These are phyloP conservation scores for Felis chaus DNA, from an alignment of 2,113 vertebrate genomes.

Conservation along the genomic window DNA sequence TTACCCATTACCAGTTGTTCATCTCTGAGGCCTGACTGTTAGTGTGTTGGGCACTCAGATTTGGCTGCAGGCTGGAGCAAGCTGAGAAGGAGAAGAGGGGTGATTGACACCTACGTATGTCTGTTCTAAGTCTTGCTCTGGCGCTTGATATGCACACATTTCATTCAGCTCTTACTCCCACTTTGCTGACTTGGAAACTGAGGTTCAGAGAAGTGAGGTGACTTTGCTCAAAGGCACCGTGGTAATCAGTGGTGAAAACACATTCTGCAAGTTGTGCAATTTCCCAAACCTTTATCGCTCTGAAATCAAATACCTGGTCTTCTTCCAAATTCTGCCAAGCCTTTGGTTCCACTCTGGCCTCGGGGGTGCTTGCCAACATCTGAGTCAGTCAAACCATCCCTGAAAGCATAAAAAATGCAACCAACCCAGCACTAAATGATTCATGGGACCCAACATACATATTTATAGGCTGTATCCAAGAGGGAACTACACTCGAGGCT, in stretches of 20 bases:
- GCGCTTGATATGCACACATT: background rate
- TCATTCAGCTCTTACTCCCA: background rate
- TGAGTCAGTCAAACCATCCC: slow-evolving; percentile 61
- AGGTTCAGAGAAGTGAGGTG: background rate
- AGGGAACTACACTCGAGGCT: slow-evolving; percentile 57
- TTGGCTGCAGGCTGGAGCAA: background rate
- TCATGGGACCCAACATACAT: slow-evolving; percentile 61
- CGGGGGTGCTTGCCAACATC: slow-evolving; percentile 44
- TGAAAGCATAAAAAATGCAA: slow-evolving; percentile 48
- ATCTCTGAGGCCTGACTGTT: background rate
- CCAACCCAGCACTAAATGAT: slow-evolving; percentile 42
- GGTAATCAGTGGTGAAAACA: background rate
- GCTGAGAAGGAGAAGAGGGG: background rate
- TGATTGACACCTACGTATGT: background rate
- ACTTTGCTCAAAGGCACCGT: background rate
- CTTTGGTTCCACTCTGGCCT: slow-evolving; percentile 43
- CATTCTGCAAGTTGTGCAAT: background rate
- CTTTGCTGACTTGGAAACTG: background rate
- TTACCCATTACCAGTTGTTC: background rate
- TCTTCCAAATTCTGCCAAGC: slow-evolving; percentile 43
- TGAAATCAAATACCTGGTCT: slow-evolving; percentile 29
- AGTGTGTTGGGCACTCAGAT: background rate
- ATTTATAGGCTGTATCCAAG: slow-evolving; percentile 66
- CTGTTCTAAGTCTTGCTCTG: background rate
- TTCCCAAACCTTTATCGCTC: background rate